These are phyloP conservation scores for Lottia gigantea DNA, from an alignment of 2,888 invertebrate genomes.

Conservation along the genomic window DNA sequence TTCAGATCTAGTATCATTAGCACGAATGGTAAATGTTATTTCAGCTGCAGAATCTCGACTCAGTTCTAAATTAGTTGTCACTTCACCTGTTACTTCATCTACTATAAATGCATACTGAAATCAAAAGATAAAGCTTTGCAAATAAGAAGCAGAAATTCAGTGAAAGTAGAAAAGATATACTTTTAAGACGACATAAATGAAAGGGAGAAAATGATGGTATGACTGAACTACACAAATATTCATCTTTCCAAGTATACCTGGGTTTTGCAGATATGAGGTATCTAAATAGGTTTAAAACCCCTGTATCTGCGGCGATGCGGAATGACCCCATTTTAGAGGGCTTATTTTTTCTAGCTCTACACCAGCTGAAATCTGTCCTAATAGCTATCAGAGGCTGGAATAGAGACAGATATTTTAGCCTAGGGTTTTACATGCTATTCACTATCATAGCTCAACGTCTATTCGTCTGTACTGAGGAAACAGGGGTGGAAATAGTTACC, in stretches of 20 bases:
- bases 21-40: conserved; percentile 38
- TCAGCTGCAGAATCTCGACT: conserved; percentile 33
- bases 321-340: too few species aligned
- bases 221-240: too few species aligned
- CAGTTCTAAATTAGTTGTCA: conserved; percentile 37
- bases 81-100: conserved; percentile 30
- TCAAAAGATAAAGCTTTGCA: neutral
- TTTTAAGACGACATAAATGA: neutral
- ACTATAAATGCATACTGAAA: conserved; percentile 40
- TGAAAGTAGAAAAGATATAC: neutral
- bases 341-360: too few species aligned
- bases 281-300: too few species aligned
- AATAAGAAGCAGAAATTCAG: neutral
- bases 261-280: too few species aligned
- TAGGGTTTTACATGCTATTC: too few species aligned
- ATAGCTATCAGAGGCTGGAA: too few species aligned
- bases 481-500: neutral
- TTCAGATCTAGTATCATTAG: conserved; percentile 36
- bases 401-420: too few species aligned
- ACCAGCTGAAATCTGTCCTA: too few species aligned
- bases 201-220: too few species aligned
- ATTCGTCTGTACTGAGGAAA: neutral
- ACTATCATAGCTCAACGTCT: neutral
- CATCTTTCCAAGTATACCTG: too few species aligned
- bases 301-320: too few species aligned